Base-by-base conservation (phyloP, 64 coral and sea anemone species). In the Orbicella faveolata region DNA sequence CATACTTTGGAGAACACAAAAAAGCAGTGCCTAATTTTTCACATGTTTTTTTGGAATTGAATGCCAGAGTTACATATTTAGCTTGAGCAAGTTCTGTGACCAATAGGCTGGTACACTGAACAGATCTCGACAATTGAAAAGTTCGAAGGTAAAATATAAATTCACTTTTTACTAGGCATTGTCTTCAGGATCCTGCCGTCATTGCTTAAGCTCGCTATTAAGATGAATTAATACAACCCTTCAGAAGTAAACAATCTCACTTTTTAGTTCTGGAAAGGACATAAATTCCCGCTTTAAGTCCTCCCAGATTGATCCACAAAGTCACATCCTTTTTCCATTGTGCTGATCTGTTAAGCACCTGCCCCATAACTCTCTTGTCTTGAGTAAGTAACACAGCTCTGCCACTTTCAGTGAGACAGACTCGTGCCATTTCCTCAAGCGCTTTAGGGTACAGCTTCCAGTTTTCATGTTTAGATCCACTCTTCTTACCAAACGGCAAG, bases 301-400 rank as follows among this genome's bases (percentile, higher is more conserved):
- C 97, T 86, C 97, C 97, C 89, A 99, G 93, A 37, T 99, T 99
- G 33, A 99, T 94, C 97, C 97, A 99, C 84, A 96, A 90, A 36
- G 94, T 99, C 70, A 78, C 66, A 73, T 93, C 93, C 54, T 85
- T 83, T 83, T 91, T 95, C 88, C 94, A 90, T 77, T 92, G 90
- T 61, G 74, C 53, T 34, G 59, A 78, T 52, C 39, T 90, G 16
- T 77, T 79, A 61, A 90, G 74, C 6, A 96, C 76, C 80, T 91
- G 90, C 2, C 90, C 83, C 87, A 96, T 93, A 11, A 93, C 97
- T 89, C 93, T 96, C 91, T 99, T 99, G 39, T 96, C 97, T 11
- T 99, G 94, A 23, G 97, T 99, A 14, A 99, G 89, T 77, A 99
- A 87, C 54, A 99, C 94, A 73, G 91, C 94, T 61, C 93, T 92